Conservation (phyloP, 1,140 invertebrate species). For the Pseudachorutes palmiensis region DNA sequence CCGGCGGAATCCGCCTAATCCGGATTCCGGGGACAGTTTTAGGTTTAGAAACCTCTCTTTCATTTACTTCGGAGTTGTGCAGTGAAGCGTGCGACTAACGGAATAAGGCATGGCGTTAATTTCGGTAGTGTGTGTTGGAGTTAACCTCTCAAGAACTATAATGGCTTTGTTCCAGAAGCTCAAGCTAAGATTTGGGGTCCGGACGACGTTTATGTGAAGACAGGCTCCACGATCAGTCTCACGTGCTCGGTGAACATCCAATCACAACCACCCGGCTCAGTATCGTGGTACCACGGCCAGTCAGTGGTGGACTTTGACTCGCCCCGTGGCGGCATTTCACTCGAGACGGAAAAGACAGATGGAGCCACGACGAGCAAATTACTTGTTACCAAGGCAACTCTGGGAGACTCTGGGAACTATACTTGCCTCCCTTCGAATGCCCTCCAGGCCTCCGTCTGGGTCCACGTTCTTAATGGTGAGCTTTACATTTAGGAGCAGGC, state of each 20-base stretch:
- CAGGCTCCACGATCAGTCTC: constrained; percentile 79
- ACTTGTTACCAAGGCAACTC: constrained; percentile 72
- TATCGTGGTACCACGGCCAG: constrained; percentile 71
- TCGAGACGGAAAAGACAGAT: constrained; percentile 85
- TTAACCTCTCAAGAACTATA: not conserved
- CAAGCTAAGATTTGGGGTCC: constrained; percentile 74
- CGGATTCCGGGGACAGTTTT: too few species aligned
- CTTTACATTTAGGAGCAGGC: not conserved
- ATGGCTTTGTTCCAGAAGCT: constrained; percentile 55
- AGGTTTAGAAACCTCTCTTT: too few species aligned
- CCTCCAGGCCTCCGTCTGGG: constrained; percentile 72
- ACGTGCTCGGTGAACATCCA: constrained; percentile 80
- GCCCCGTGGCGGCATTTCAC: constrained; percentile 70
- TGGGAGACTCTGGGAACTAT: constrained; percentile 70
- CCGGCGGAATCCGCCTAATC: too few species aligned
- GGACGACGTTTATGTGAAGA: constrained; percentile 80
- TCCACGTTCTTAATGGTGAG: constrained; percentile 84
- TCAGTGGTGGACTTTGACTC: constrained; percentile 77
- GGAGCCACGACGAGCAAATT: constrained; percentile 78
- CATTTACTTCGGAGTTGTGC: too few species aligned
- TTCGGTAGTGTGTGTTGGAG: too few species aligned
- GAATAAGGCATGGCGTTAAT: too few species aligned
- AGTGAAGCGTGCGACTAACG: too few species aligned
- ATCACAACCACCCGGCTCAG: constrained; percentile 67
- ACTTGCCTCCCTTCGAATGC: constrained; percentile 79